phyloP scores from a whole-genome alignment of 2,797 vertebrate species.

The Remorina albescens region DNA sequence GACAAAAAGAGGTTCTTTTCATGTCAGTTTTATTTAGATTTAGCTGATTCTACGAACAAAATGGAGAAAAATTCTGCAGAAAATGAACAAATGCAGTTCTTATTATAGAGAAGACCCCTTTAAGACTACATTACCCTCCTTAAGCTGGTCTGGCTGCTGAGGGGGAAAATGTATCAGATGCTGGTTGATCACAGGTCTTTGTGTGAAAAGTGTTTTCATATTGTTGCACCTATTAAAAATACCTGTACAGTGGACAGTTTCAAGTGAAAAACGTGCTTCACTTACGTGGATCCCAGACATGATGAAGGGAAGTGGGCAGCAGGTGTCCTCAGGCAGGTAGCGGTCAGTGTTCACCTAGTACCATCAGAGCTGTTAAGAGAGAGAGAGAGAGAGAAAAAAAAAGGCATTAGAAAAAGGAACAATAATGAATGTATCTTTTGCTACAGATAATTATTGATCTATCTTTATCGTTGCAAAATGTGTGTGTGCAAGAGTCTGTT shows the following conservation, averaged over 20 bases:
- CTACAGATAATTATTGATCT: not conserved
- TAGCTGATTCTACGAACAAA: not conserved
- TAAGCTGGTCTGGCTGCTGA: not conserved
- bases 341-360: constrained; percentile 81
- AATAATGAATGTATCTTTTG: not conserved
- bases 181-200: not conserved
- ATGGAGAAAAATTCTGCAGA: not conserved
- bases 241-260: not conserved
- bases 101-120: not conserved
- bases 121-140: too few species aligned
- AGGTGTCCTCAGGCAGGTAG: constrained; percentile 80
- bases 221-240: not conserved
- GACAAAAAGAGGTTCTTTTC: too few species aligned
- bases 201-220: not conserved
- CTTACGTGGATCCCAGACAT: constrained; percentile 88
- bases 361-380: constrained; percentile 83
- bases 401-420: not conserved
- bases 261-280: not conserved
- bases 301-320: constrained; percentile 77
- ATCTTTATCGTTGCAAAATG: not conserved
- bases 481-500: not conserved
- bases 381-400: constrained; percentile 1
- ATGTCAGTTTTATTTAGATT: not conserved
- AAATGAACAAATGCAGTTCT: not conserved
- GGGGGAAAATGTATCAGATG: not conserved